phyloP scores from a whole-genome alignment of 2,113 vertebrate genomes.

The Haemorhous mexicanus region DNA sequence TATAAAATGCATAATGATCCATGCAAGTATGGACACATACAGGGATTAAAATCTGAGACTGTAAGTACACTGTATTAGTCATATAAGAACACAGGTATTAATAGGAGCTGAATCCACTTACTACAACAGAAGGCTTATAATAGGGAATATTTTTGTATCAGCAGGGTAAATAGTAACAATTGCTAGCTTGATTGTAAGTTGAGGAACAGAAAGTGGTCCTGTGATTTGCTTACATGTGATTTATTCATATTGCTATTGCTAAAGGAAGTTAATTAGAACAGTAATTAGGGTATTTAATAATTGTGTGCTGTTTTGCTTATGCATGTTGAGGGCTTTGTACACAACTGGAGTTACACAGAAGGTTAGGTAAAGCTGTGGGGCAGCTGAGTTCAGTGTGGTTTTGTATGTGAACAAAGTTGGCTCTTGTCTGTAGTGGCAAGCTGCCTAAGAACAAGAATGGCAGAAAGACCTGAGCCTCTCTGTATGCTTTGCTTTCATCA shows the following conservation, averaged over 20 bases:
- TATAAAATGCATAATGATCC: background rate
- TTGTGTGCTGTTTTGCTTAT: background rate
- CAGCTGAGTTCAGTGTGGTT: background rate
- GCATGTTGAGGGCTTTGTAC: background rate
- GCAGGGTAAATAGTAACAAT: background rate
- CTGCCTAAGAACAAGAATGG: background rate
- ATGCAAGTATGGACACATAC: background rate
- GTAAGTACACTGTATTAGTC: background rate
- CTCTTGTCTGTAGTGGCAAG: background rate
- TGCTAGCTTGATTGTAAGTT: background rate
- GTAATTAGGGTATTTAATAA: background rate
- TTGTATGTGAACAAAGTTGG: background rate
- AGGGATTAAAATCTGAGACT: background rate
- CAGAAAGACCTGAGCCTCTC: background rate
- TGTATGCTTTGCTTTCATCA: background rate
- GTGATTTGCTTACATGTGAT: background rate
- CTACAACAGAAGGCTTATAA: background rate
- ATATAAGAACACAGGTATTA: background rate
- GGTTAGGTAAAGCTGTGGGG: background rate
- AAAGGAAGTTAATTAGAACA: background rate
- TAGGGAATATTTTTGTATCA: background rate
- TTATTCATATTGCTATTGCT: background rate
- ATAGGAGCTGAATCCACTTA: background rate
- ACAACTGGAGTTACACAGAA: background rate
- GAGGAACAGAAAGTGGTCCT: background rate